Conservation (phyloP, 2,797 vertebrate species). For the Sebastes vulpes region DNA sequence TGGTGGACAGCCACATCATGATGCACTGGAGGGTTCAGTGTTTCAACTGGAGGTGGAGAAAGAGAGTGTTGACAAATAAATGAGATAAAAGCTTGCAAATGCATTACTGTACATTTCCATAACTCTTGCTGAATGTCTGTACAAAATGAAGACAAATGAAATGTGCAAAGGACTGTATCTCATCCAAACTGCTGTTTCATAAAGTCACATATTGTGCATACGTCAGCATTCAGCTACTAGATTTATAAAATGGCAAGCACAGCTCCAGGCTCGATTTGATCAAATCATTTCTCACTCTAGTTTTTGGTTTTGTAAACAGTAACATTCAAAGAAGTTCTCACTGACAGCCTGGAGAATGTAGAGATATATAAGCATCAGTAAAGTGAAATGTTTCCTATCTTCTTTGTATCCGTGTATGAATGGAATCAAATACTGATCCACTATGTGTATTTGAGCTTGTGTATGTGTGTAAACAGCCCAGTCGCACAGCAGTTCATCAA, state of each 20-base stretch:
- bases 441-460: conserved; percentile 35
- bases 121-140: conserved; percentile 37
- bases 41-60: conserved; percentile 33
- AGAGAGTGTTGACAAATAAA: conserved; percentile 31
- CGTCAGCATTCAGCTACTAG: conserved; percentile 57
- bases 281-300: conserved; percentile 27
- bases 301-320: conserved; percentile 81
- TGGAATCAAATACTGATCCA: conserved; percentile 24
- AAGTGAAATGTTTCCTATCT: conserved; percentile 25
- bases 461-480: conserved; percentile 15
- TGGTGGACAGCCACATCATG: conserved; percentile 29
- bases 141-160: conserved; percentile 33
- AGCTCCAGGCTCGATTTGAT: conserved; percentile 45
- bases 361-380: conserved; percentile 35
- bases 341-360: conserved; percentile 24
- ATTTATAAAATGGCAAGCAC: conserved; percentile 64
- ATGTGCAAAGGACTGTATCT: conserved; percentile 31
- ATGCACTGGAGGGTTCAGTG: conserved; percentile 22
- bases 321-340: conserved; percentile 65
- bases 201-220: conserved; percentile 56
- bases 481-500: no score
- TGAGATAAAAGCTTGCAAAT: conserved; percentile 16
- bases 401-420: conserved; percentile 21
- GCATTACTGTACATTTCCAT: conserved; percentile 3
- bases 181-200: conserved; percentile 35